Evolutionary conservation across 2,797 vertebrate species (phyloP).

Genomic region (Halcyon smyrnensis): DNA sequence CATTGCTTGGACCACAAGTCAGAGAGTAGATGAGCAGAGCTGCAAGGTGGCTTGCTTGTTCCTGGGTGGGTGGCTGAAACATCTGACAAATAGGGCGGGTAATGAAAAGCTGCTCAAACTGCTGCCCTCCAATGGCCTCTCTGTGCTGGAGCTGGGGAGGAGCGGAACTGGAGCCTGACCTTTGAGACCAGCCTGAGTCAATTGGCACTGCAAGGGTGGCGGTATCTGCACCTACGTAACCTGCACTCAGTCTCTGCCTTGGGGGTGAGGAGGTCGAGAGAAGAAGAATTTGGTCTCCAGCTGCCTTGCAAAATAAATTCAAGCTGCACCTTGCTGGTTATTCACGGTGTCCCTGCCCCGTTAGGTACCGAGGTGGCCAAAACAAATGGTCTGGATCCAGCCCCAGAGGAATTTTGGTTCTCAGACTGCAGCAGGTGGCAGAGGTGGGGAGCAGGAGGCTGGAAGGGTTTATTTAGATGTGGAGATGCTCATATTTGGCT

Average conservation of each 20-base stretch:
- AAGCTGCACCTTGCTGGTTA: not conserved
- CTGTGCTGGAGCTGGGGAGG: not conserved
- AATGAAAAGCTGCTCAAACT: not conserved
- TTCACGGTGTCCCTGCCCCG: not conserved
- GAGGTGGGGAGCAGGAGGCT: not conserved
- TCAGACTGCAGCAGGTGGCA: not conserved
- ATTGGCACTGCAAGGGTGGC: rapidly evolving
- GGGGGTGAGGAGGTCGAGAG: rapidly evolving
- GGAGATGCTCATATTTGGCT: not conserved
- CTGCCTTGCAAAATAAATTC: not conserved
- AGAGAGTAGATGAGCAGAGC: not conserved
- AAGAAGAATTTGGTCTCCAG: not conserved
- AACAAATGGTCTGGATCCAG: rapidly evolving
- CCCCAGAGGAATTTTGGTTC: not conserved
- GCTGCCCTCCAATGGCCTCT: not conserved
- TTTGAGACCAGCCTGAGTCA: not conserved
- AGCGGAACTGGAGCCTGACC: not conserved
- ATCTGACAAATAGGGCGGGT: not conserved
- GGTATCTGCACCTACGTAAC: not conserved
- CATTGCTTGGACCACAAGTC: rapidly evolving
- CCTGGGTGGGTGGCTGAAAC: not conserved
- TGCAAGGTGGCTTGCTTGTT: not conserved
- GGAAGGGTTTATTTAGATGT: not conserved
- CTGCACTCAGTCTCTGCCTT: not conserved
- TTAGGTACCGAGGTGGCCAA: rapidly evolving